phyloP scores from a whole-genome alignment of 2,888 invertebrate species.

The Congeria kusceri region DNA sequence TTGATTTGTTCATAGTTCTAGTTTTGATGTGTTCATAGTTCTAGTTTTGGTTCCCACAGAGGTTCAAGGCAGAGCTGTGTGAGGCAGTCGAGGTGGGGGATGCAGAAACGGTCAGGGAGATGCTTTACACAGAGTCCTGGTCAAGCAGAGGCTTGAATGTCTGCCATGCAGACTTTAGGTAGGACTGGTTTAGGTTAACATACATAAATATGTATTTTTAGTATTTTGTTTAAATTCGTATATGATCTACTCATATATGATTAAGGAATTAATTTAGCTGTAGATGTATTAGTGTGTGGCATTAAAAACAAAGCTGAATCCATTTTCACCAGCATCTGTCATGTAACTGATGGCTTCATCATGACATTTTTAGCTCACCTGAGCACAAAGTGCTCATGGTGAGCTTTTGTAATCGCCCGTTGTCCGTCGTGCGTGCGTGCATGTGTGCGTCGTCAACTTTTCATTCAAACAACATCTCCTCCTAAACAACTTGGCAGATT shows the following conservation, averaged over 20 bases:
- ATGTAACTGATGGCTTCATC: neutral
- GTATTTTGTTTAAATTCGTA: too few species aligned
- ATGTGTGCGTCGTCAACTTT: too few species aligned
- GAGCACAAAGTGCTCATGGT: too few species aligned
- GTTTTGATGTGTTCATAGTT: too few species aligned
- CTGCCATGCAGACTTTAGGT: constrained; percentile 73
- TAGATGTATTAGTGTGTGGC: neutral
- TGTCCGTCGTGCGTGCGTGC: too few species aligned
- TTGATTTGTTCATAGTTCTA: too few species aligned
- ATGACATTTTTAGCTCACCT: too few species aligned
- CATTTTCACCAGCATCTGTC: neutral
- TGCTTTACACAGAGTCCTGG: constrained; percentile 67
- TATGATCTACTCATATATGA: too few species aligned
- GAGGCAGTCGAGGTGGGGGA: constrained; percentile 74
- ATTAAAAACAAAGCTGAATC: neutral
- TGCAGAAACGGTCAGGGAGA: constrained; percentile 66
- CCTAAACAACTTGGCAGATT: too few species aligned
- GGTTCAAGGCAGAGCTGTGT: constrained; percentile 69
- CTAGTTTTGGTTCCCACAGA: constrained; percentile 62
- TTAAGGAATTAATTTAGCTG: neutral
- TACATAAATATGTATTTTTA: too few species aligned
- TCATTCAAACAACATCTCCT: too few species aligned
- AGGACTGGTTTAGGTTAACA: neutral
- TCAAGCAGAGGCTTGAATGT: constrained; percentile 66
- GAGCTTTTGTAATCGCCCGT: too few species aligned